These are phyloP conservation scores for Taurulus bubalis DNA, from an alignment of 2,113 vertebrate species.

Conservation along the genomic window DNA sequence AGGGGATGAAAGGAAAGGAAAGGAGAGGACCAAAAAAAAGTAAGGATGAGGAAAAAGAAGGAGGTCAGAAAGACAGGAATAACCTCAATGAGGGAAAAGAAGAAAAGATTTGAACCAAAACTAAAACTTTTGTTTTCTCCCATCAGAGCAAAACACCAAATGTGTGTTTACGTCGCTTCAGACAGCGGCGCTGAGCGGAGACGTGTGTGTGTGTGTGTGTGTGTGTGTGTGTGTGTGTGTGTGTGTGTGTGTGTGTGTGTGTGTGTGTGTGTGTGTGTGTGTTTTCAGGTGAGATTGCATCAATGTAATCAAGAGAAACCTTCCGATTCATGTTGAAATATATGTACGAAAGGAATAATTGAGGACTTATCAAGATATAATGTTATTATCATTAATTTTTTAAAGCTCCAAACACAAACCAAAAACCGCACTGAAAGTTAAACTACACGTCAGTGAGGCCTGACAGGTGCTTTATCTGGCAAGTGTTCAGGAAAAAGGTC, in stretches of 20 bases:
- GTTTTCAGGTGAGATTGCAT: slow-evolving; percentile 36
- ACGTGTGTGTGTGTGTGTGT: slow-evolving; percentile 38
- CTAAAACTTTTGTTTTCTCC: slow-evolving; percentile 6
- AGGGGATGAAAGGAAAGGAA: slow-evolving; percentile 36
- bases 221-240: slow-evolving; percentile 46
- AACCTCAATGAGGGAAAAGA: slow-evolving; percentile 12
- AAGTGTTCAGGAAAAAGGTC: slow-evolving; percentile 62
- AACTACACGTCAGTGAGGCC: slow-evolving; percentile 27
- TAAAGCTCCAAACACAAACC: neutral
- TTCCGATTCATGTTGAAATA: neutral
- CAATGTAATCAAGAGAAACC: neutral
- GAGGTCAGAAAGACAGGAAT: slow-evolving; percentile 50
- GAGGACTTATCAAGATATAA: neutral
- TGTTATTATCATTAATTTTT: too few relatives aligned
- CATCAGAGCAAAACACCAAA: slow-evolving; percentile 24
- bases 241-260: too few relatives aligned
- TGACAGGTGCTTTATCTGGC: slow-evolving; percentile 61
- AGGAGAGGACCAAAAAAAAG: slow-evolving; percentile 56
- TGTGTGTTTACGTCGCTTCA: neutral
- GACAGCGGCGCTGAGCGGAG: too few relatives aligned
- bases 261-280: slow-evolving; percentile 48
- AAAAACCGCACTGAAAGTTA: slow-evolving; percentile 13
- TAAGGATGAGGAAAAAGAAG: slow-evolving; percentile 31
- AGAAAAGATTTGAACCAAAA: slow-evolving; percentile 27
- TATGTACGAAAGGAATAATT: neutral